Conservation (phyloP, 1,140 invertebrate genomes). For the Psilanteris sp. region DNA sequence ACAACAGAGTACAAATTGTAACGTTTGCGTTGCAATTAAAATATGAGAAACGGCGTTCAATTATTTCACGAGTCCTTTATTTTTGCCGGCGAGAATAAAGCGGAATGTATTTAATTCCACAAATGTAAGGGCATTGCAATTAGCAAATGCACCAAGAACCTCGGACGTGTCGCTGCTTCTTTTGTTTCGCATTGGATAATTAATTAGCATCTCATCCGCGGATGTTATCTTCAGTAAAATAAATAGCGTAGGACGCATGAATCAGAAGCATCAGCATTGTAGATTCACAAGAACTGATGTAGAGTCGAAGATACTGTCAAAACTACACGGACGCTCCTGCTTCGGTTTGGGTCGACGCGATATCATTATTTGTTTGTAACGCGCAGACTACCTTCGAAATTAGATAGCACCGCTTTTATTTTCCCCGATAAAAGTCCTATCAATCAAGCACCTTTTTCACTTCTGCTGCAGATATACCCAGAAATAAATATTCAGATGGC, state of each 20-base stretch:
- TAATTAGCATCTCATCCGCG: constrained; percentile 52
- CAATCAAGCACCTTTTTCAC: constrained; percentile 3
- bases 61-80: constrained; percentile 26
- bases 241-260: constrained; percentile 22
- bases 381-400: background rate
- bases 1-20: constrained; percentile 1
- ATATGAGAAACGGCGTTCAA: constrained; percentile 42
- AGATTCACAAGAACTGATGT: constrained; percentile 20
- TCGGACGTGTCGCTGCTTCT: constrained; percentile 51
- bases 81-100: constrained; percentile 20
- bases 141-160: constrained; percentile 52
- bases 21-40: constrained; percentile 22
- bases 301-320: constrained; percentile 35
- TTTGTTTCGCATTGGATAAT: constrained; percentile 49
- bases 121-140: constrained; percentile 50
- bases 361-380: constrained; percentile 15
- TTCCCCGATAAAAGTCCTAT: constrained; percentile 12
- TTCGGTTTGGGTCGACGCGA: constrained; percentile 1
- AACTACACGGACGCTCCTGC: background rate
- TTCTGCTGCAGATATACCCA: background rate
- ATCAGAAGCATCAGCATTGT: constrained; percentile 26
- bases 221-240: constrained; percentile 46
- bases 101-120: constrained; percentile 50
- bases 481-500: background rate
- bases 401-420: constrained; percentile 1